Base-by-base conservation (phyloP, 2,113 vertebrate genomes). In the Albula goreensis region DNA sequence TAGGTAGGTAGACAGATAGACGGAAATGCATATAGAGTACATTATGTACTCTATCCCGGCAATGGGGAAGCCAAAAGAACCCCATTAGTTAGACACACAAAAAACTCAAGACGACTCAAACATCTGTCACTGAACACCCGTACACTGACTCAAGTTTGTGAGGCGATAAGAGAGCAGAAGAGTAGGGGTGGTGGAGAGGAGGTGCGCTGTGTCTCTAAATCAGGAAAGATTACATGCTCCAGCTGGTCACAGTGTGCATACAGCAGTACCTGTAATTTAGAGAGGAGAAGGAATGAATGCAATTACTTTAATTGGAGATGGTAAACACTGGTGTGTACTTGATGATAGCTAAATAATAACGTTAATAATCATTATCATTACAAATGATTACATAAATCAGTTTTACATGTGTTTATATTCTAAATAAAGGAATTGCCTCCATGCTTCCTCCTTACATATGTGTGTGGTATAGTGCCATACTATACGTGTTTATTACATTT, bases 271-370 rank as follows among this genome's bases (percentile, higher is more conserved):
- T 81, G 50, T 53, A 81, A 81, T 81, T 81, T 81, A n/a, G 80
- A 81, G 22, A n/a, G 50, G 80, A n/a, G 50, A 81, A 50, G 9
- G 15, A 81, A 48, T 81, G 9, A 81, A 81, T 52, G 51, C 13
- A n/a, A 81, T 52, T 81, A n/a, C 50, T 81, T 81, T 81, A 81
- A 81, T 81, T 81, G 51, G 80, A 81, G n/a, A 51, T 25, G 50
- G 50, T 51, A 52, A 81, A 50, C 70, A 74, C 31, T 81, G 80
- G 7, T 50, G 49, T 81, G 80, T 7, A 15, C 12, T n/a, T 25
- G 17, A 74, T 74, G n/a, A 22, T n/a, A 74, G 70, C 70, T n/a
- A n/a, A 31, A 74, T 31, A 74, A 74, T 74, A 52, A 10, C 9
- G 53, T 15, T 81, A 50, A 81, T 66, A 19, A 66, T 66, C 60